phyloP scores from a whole-genome alignment of 1,140 invertebrate genomes.

The Sinella curviseta region DNA sequence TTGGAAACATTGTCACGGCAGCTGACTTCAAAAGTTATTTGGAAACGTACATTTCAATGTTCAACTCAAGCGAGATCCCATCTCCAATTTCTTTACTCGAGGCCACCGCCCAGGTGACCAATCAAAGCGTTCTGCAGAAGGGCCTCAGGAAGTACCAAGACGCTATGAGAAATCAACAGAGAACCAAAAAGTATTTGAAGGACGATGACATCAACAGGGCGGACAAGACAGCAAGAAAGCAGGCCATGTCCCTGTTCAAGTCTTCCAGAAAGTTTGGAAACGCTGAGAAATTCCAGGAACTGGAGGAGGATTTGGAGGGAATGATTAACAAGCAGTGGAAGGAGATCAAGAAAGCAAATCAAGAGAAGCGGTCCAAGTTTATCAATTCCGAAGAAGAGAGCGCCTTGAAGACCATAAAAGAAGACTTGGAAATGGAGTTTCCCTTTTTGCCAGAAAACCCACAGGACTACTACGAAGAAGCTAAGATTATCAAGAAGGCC shows the following conservation, averaged over 20 bases:
- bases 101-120: conserved; percentile 1
- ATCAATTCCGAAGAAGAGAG: not conserved
- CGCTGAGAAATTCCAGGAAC: conserved; percentile 3
- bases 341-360: not conserved
- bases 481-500: not conserved
- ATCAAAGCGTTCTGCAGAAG: not conserved
- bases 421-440: not conserved
- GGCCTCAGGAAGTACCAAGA: not conserved
- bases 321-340: not conserved
- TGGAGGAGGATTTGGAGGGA: not conserved
- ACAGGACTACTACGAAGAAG: not conserved
- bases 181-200: not conserved
- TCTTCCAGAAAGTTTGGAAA: not conserved
- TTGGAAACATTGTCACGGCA: not conserved
- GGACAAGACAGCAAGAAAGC: not conserved
- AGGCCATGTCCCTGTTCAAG: not conserved
- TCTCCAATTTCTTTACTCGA: conserved; percentile 21
- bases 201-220: not conserved
- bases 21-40: not conserved
- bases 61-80: conserved; percentile 28
- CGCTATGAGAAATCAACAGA: not conserved
- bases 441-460: not conserved
- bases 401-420: not conserved
- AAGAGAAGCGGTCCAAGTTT: not conserved
- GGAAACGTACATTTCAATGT: conserved; percentile 22